Base-by-base conservation (phyloP, 2,888 invertebrate genomes). In the Aelia acuminata region DNA sequence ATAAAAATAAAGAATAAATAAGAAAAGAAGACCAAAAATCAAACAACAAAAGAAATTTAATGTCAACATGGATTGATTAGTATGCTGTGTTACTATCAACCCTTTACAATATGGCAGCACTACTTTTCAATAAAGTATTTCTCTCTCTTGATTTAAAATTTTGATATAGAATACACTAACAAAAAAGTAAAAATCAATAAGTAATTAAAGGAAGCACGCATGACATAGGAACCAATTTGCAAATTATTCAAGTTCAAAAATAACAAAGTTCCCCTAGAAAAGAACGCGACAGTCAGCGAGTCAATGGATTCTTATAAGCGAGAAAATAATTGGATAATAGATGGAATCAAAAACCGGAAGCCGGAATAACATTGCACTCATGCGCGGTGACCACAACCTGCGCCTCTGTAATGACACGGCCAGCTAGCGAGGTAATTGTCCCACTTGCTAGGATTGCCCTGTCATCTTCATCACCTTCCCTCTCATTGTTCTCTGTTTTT, bases 241-340 rank as follows among this genome's bases (percentile, higher is more conserved):
- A n/a, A n/a, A n/a, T n/a, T n/a, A n/a, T n/a, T n/a, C 18, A 49
- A 26, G 26, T 57, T 57, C 15, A 57, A 26, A 26, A 26, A n/a
- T 57, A 0, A n/a, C 53, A 57, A 57, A 57, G 26, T 26, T n/a
- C n/a, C 1, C 22, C 0, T n/a, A 53, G n/a, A 26, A 35, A 35
- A 5, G 20, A 70, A 70, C 31, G 26, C 1, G 35, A 18, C 15
- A 35, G 63, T 70, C 63, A 70, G 18, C 35, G 63, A 35, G 43
- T 80, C 80, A 80, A 47, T 47, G 39, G 80, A 80, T 80, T 80
- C 80, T n/a, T 80, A 22, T 43, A 80, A 43, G 43, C 43, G 80
- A 80, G 43, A 70, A 35, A 70, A 63, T 80, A 80, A 80, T 80
- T 80, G 43, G 80, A 80, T 80, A 80, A 80, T 80, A 43, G 80